Conservation (phyloP, 2,797 vertebrate genomes). For the Nannoperca obscura region DNA sequence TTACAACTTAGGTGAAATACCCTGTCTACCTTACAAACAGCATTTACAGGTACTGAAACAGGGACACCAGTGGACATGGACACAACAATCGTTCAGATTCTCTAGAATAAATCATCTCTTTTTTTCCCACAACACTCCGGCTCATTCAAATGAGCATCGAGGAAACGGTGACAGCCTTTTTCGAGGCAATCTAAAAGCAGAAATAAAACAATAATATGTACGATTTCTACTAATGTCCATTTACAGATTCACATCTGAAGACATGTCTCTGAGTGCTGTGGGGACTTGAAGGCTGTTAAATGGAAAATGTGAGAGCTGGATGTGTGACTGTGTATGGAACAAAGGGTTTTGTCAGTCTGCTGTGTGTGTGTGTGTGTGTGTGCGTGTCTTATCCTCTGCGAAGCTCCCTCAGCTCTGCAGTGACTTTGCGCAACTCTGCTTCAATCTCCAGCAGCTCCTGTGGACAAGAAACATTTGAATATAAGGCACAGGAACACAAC, state of each 20-base stretch:
- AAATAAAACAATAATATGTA: constrained; percentile 35
- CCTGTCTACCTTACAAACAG: constrained; percentile 48
- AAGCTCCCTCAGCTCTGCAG: constrained; percentile 84
- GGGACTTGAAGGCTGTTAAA: constrained; percentile 54
- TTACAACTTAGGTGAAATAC: constrained; percentile 34
- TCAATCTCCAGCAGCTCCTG: constrained; percentile 87
- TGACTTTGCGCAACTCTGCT: constrained; percentile 84
- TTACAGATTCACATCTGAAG: constrained; percentile 39
- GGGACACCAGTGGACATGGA: constrained; percentile 24
- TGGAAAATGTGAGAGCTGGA: constrained; percentile 44
- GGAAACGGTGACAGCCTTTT: constrained; percentile 20
- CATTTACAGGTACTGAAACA: constrained; percentile 41
- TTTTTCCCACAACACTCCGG: not conserved
- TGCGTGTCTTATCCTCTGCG: constrained; percentile 79
- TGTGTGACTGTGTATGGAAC: constrained; percentile 50
- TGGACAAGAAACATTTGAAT: not conserved
- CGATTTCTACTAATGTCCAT: constrained; percentile 44
- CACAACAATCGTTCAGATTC: constrained; percentile 14
- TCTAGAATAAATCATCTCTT: constrained; percentile 1
- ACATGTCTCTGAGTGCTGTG: constrained; percentile 52
- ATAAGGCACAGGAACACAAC: constrained; percentile 11
- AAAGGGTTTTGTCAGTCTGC: constrained; percentile 45
- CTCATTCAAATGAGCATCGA: not conserved
- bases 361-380: constrained; percentile 39
- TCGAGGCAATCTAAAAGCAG: constrained; percentile 28